Conservation (phyloP, 1,140 invertebrate genomes). For the Aplysia californica region DNA sequence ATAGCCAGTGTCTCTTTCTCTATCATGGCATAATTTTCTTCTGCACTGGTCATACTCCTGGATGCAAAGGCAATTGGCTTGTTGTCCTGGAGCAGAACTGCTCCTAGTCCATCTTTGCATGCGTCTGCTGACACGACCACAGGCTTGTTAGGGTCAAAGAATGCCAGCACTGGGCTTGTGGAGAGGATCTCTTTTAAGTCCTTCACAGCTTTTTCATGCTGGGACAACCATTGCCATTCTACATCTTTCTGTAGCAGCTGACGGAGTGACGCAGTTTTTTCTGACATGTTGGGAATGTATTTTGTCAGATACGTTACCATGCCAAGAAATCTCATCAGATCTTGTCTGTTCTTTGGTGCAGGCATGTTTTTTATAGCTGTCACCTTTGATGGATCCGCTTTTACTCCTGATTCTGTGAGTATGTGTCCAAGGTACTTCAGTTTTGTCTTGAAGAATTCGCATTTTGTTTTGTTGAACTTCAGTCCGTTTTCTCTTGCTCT, state of each 20-base stretch:
- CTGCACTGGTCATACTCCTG: slow-evolving; percentile 58
- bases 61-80: slow-evolving; percentile 67
- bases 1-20: slow-evolving; percentile 71
- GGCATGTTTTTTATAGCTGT: slow-evolving; percentile 39
- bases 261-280: neutral
- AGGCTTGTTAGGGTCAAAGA: slow-evolving; percentile 22
- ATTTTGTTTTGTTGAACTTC: slow-evolving; percentile 59
- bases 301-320: slow-evolving; percentile 62
- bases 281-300: slow-evolving; percentile 54
- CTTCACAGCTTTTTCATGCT: slow-evolving; percentile 29
- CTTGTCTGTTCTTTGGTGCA: slow-evolving; percentile 11
- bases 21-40: slow-evolving; percentile 69
- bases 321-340: slow-evolving; percentile 47
- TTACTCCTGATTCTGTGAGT: slow-evolving; percentile 57
- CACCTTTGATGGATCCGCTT: slow-evolving; percentile 60
- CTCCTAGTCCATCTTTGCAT: slow-evolving; percentile 62
- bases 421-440: slow-evolving; percentile 40
- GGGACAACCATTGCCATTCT: slow-evolving; percentile 14
- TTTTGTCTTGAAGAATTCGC: slow-evolving; percentile 47
- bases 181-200: slow-evolving; percentile 23
- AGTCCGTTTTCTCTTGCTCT: slow-evolving; percentile 36
- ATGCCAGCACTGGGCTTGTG: slow-evolving; percentile 19
- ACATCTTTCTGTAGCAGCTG: neutral
- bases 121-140: slow-evolving; percentile 35
- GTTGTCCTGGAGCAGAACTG: slow-evolving; percentile 66